A percentile compares a stretch with the other conserved stretches of the same genome.
phyloP scores from a whole-genome alignment of 2,888 invertebrate species.

The Parasteatoda lunata region DNA sequence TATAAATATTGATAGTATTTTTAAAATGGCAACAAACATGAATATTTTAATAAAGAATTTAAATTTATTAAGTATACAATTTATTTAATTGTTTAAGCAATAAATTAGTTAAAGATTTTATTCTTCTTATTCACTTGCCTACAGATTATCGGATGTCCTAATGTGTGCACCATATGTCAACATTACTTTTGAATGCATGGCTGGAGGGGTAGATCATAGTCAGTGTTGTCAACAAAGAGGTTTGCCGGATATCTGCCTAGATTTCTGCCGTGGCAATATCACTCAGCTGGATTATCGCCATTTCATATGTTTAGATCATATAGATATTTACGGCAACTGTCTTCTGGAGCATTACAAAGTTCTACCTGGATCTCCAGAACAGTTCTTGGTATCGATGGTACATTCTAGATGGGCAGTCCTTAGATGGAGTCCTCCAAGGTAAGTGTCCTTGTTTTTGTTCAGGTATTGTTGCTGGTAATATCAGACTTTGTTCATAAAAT shows the following conservation, averaged over 20 bases:
- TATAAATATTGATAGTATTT: too few relatives aligned
- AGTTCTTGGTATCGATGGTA: constrained; percentile 81
- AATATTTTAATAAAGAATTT: too few relatives aligned
- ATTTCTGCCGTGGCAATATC: constrained; percentile 86
- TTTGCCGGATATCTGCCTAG: constrained; percentile 83
- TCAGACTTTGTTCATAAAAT: too few relatives aligned
- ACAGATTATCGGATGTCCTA: constrained; percentile 86
- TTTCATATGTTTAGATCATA: constrained; percentile 88
- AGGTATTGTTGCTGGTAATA: too few relatives aligned
- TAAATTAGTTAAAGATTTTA: too few relatives aligned
- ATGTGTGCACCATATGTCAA: constrained; percentile 92
- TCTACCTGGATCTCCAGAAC: constrained; percentile 83
- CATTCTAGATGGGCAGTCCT: constrained; percentile 85
- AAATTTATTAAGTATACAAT: too few relatives aligned
- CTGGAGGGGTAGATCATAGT: constrained; percentile 87
- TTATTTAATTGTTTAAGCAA: too few relatives aligned
- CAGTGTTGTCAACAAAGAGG: constrained; percentile 86
- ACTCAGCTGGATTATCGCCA: constrained; percentile 86
- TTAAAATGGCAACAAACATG: too few relatives aligned
- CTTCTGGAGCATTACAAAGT: constrained; percentile 89
- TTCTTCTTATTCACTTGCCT: background rate
- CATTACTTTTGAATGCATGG: constrained; percentile 85
- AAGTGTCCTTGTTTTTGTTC: background rate
- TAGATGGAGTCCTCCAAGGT: constrained; percentile 83
- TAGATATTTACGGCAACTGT: constrained; percentile 87